Evolutionary conservation across 2,797 vertebrate species (phyloP).

Genomic region (Crenichthys baileyi): DNA sequence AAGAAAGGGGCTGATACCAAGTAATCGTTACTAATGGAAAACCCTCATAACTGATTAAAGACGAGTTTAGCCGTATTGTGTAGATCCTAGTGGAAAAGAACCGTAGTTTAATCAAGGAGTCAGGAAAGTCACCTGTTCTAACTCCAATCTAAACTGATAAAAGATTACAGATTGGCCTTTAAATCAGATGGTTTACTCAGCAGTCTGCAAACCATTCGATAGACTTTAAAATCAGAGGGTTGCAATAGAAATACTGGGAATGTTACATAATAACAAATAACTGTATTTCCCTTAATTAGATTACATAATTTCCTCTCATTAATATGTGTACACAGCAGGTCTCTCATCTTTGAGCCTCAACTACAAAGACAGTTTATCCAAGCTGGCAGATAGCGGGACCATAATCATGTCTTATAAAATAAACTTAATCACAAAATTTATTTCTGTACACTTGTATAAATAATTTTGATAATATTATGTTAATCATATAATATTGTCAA

Average conservation of each 20-base stretch:
- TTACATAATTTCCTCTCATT: not conserved
- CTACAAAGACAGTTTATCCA: not conserved
- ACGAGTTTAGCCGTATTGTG: too few relatives aligned
- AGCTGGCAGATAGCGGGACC: not conserved
- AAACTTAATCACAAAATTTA: not conserved
- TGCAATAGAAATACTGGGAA: not conserved
- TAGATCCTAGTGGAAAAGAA: too few relatives aligned
- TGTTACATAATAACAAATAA: not conserved
- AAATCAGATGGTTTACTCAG: too few relatives aligned
- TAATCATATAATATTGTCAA: not conserved
- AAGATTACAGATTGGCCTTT: too few relatives aligned
- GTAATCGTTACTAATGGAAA: too few relatives aligned
- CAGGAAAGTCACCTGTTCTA: too few relatives aligned
- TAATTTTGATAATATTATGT: not conserved
- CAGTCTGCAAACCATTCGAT: not conserved
- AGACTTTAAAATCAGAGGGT: not conserved
- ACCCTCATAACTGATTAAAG: too few relatives aligned
- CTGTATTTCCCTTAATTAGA: not conserved
- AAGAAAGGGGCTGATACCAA: too few relatives aligned
- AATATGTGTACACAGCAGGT: not conserved
- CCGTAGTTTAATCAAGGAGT: too few relatives aligned
- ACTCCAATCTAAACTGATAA: too few relatives aligned
- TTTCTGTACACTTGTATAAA: not conserved
- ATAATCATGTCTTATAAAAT: not conserved
- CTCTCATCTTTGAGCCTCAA: not conserved